These are phyloP conservation scores for Protonemura montana DNA, from an alignment of 2,888 invertebrate species.

Conservation along the genomic window DNA sequence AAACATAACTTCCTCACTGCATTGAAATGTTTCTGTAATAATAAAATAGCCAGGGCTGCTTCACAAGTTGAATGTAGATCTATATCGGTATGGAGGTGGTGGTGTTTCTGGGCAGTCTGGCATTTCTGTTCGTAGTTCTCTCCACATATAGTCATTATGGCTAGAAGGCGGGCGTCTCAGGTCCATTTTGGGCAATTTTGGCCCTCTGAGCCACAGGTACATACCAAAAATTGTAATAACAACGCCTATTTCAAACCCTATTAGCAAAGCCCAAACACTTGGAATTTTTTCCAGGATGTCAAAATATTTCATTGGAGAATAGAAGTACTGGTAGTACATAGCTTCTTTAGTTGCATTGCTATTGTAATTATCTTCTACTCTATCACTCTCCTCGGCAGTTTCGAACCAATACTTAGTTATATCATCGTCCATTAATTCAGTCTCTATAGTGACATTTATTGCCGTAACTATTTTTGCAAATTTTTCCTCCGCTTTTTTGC, in stretches of 20 bases:
- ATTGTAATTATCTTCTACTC: slow-evolving; percentile 51
- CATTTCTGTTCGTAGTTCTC: slow-evolving; percentile 31
- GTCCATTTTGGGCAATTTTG: neutral
- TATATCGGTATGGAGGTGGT: slow-evolving; percentile 44
- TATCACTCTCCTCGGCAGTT: slow-evolving; percentile 48
- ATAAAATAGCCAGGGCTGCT: neutral
- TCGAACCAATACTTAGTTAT: slow-evolving; percentile 36
- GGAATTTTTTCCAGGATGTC: slow-evolving; percentile 43
- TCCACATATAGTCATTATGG: slow-evolving; percentile 8
- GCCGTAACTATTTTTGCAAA: slow-evolving; percentile 66
- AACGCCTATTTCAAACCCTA: slow-evolving; percentile 44
- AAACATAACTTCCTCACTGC: no score
- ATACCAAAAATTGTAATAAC: slow-evolving; percentile 41
- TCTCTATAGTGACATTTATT: slow-evolving; percentile 55
- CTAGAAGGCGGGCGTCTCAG: neutral
- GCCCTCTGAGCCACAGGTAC: slow-evolving; percentile 36
- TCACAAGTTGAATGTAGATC: neutral
- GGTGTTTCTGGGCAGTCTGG: slow-evolving; percentile 45
- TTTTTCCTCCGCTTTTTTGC: slow-evolving; percentile 59
- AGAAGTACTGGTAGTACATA: neutral
- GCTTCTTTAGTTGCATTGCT: neutral
- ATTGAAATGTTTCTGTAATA: neutral
- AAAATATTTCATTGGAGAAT: neutral
- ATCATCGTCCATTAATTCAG: slow-evolving; percentile 34
- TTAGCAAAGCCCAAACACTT: slow-evolving; percentile 43